Evolutionary conservation across 2,888 invertebrate species (phyloP), one percentile per base, ranked within the genome.

Genomic region (Myopa tessellatipennis): DNA sequence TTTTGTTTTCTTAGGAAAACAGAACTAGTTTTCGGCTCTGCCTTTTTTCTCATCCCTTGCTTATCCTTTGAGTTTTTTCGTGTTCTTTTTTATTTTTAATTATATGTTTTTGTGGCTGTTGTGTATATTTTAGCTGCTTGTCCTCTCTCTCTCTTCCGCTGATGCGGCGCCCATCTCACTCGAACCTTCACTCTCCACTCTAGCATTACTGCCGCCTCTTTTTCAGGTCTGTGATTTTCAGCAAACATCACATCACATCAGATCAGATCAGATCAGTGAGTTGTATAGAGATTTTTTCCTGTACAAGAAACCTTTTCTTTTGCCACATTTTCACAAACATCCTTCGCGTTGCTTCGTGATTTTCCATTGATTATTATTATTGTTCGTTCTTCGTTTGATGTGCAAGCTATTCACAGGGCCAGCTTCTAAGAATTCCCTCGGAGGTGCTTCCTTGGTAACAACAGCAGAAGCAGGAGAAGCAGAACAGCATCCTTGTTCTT

Each of bases 1-100:
- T 10, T 45, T 61, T 61, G 14, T 61, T 61, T 61, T 61, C n/a
- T 61, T 61, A 34, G 61, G 34, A 61, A 61, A 61, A 61, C 61
- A 7, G 61, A 61, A 61, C 61, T 61, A 61, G 61, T 61, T 61
- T 26, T 61, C n/a, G 8, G 5, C 34, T 10, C 61, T 61, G 26
- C 61, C 52, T 18, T 61, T 18, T 61, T 61, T 61, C 34, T 4
- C 34, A n/a, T 61, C n/a, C 34, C 34, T 26, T 26, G n/a, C n/a
- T 58, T 58, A n/a, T 58, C 16, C 58, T 58, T 45, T 45, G 45
- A 45, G 45, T n/a, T 10, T 58, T 58, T 58, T 58, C n/a, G 58
- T 58, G 58, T 10, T 52, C 10, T 52, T 52, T 6, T n/a, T 16
- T 58, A 14, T n/a, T n/a, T 58, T n/a, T 58, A 58, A 58, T 58